Evolutionary conservation across 2,888 invertebrate genomes (phyloP).

Genomic region (Sphaerophoria taeniata): DNA sequence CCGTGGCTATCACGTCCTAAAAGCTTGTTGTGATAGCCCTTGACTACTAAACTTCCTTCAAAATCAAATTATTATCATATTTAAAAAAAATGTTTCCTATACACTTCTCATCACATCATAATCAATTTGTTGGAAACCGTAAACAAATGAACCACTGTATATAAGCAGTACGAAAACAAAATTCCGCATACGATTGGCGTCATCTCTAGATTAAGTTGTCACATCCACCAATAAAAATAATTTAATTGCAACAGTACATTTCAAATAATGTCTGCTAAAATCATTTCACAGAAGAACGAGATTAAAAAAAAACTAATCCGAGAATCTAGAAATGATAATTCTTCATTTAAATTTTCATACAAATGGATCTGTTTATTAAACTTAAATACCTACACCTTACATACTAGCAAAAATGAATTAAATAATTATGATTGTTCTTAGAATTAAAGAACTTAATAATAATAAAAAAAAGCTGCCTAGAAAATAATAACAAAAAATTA

Average conservation of each 20-base stretch:
- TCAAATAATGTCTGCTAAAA: not conserved
- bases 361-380: too few species aligned
- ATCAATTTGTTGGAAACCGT: not conserved
- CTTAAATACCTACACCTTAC: too few species aligned
- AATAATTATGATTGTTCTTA: too few species aligned
- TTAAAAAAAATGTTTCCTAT: not conserved
- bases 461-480: too few species aligned
- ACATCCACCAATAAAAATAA: conserved; percentile 5
- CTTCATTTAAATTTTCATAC: too few species aligned
- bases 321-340: too few species aligned
- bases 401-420: too few species aligned
- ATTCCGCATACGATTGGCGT: conserved; percentile 1
- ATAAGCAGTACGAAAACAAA: not conserved
- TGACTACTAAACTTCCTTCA: not conserved
- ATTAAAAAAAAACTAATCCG: too few species aligned
- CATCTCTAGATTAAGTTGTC: not conserved
- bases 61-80: not conserved
- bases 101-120: not conserved
- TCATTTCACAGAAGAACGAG: too few species aligned
- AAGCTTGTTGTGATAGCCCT: not conserved
- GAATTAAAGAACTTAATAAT: too few species aligned
- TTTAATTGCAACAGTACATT: not conserved
- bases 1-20: conserved; percentile 1
- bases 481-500: too few species aligned
- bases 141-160: too few species aligned